Evolutionary conservation across 2,888 invertebrate species (phyloP).

Genomic region (Automeris io): DNA sequence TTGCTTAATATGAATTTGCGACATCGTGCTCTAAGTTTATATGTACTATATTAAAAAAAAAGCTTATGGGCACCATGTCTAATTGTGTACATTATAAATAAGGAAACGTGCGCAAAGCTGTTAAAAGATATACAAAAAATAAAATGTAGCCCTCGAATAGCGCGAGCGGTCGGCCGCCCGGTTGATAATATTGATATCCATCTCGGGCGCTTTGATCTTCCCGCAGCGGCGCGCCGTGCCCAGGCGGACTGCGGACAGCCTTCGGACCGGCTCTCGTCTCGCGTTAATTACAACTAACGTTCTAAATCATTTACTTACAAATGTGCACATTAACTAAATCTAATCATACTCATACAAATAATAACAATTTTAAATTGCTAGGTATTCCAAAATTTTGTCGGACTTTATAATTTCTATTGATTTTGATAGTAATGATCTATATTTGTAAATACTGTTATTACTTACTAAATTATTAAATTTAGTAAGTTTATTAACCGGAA

Average conservation of each 20-base stretch:
- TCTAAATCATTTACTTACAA: conserved; percentile 22
- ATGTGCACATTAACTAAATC: no score
- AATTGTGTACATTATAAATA: conserved; percentile 20
- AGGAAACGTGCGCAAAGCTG: conserved; percentile 43
- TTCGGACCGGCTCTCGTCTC: conserved; percentile 38
- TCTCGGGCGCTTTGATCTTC: conserved; percentile 56
- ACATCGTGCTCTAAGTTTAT: not conserved
- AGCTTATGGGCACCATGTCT: conserved; percentile 2
- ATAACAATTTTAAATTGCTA: no score
- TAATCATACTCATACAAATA: no score
- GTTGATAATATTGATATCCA: conserved; percentile 63
- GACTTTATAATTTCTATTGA: no score
- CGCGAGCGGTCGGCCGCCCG: conserved; percentile 30
- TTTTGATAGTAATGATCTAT: no score
- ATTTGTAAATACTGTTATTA: no score
- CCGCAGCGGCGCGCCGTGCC: conserved; percentile 32
- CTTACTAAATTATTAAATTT: no score
- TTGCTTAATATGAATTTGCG: not conserved
- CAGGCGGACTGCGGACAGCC: conserved; percentile 21
- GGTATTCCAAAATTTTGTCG: no score
- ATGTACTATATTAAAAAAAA: not conserved
- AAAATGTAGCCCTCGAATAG: conserved; percentile 43
- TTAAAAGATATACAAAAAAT: conserved; percentile 60
- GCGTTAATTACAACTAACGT: conserved; percentile 35
- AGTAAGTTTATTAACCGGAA: no score